A percentile compares a stretch with the other conserved stretches of the same genome.
Evolutionary conservation across 2,797 vertebrate genomes (phyloP).

Genomic region (Hemibagrus guttatus): DNA sequence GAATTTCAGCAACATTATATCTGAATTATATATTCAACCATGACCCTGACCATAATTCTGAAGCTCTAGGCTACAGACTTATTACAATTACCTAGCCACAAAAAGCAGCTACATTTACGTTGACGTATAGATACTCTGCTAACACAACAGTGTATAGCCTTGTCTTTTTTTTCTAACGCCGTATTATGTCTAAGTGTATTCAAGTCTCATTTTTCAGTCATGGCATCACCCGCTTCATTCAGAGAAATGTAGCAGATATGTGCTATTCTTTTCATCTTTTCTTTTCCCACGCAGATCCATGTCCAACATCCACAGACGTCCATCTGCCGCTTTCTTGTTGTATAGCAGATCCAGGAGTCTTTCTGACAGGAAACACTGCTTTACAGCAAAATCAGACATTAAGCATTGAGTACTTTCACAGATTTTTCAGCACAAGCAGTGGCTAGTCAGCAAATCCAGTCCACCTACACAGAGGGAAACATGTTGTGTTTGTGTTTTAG

Average conservation of each 20-base stretch:
- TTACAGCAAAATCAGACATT: conserved; percentile 4
- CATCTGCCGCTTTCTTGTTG: neutral
- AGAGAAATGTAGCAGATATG: neutral
- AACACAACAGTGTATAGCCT: neutral
- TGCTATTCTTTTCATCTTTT: neutral
- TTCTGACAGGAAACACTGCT: neutral
- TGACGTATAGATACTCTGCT: neutral
- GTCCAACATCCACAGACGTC: neutral
- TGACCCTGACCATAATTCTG: neutral
- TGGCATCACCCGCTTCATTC: neutral
- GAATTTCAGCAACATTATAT: neutral
- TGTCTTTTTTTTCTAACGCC: neutral
- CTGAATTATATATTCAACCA: neutral
- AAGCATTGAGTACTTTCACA: conserved; percentile 37
- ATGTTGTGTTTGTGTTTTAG: conserved; percentile 16
- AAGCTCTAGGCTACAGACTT: neutral
- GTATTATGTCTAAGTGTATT: neutral
- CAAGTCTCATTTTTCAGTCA: neutral
- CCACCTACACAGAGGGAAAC: conserved; percentile 50
- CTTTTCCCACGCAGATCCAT: conserved; percentile 10
- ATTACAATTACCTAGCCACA: too few species aligned
- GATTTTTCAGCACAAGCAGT: conserved; percentile 1
- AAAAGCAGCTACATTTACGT: neutral
- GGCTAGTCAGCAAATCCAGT: conserved; percentile 39
- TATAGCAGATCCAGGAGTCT: neutral